phyloP scores from a whole-genome alignment of 1,140 invertebrate species.

The Caenorhabditis briggsae region DNA sequence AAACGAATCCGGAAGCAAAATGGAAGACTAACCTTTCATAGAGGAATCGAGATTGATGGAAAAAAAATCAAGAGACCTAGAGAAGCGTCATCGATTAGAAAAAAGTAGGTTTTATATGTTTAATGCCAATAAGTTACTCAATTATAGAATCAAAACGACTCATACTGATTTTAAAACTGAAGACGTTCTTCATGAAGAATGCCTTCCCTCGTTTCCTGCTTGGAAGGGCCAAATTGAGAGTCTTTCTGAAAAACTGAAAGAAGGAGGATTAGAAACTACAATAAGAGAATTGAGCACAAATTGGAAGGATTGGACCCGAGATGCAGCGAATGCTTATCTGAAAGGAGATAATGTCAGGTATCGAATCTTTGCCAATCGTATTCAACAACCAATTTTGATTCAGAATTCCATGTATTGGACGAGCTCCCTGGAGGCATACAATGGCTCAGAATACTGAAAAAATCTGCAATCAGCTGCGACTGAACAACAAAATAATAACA shows the following conservation, averaged over 20 bases:
- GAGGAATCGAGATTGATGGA: constrained; percentile 26
- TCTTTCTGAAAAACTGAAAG: not conserved
- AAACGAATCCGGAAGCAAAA: constrained; percentile 36
- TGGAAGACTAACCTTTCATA: not conserved
- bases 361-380: not conserved
- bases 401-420: constrained; percentile 19
- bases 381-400: not conserved
- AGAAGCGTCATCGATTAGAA: not conserved
- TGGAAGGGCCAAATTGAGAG: constrained; percentile 50
- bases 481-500: constrained; percentile 50
- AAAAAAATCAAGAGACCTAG: constrained; percentile 18
- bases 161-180: not conserved
- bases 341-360: not conserved
- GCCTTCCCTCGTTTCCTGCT: constrained; percentile 45
- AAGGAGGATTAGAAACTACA: constrained; percentile 13
- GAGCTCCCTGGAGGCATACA: constrained; percentile 14
- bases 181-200: constrained; percentile 20
- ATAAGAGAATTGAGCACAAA: not conserved
- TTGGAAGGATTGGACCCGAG: constrained; percentile 47
- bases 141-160: not conserved
- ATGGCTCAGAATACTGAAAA: constrained; percentile 32
- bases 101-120: not conserved
- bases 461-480: constrained; percentile 20
- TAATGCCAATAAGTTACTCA: not conserved
- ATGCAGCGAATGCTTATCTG: constrained; percentile 9